Conservation (phyloP, 2,797 vertebrate species). For the Alcedo atthis region DNA sequence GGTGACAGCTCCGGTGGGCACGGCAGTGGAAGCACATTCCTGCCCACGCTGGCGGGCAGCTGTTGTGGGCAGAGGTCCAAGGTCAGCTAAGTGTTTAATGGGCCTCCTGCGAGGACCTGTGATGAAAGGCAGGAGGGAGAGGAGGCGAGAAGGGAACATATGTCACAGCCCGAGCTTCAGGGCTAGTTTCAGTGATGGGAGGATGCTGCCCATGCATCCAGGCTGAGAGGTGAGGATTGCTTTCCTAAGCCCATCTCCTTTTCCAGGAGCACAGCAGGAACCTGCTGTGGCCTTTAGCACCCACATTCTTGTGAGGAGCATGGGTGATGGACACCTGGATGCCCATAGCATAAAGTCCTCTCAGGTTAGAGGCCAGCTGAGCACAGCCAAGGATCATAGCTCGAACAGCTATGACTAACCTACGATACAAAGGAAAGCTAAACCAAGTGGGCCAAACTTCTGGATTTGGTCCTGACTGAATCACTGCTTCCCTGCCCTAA, state of each 20-base stretch:
- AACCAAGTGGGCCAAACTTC: not conserved
- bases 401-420: rapidly evolving
- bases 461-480: not conserved
- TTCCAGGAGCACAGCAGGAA: not conserved
- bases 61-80: slow-evolving; percentile 50
- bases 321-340: not conserved
- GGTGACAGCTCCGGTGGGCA: not conserved
- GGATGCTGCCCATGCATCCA: not conserved
- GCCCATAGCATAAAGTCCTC: not conserved
- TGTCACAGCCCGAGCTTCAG: not conserved
- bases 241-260: rapidly evolving
- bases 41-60: not conserved
- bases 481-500: rapidly evolving
- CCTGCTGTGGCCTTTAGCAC: not conserved
- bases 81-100: slow-evolving; percentile 58
- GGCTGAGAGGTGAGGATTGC: rapidly evolving
- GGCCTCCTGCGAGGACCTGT: slow-evolving; percentile 44
- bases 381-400: not conserved
- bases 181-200: not conserved
- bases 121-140: not conserved
- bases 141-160: slow-evolving; percentile 28
- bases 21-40: not conserved
- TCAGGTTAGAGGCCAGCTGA: not conserved
- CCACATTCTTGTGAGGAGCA: rapidly evolving
- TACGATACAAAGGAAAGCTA: not conserved